Conservation (phyloP, 2,888 invertebrate genomes). For the Willowsia nigromaculata region DNA sequence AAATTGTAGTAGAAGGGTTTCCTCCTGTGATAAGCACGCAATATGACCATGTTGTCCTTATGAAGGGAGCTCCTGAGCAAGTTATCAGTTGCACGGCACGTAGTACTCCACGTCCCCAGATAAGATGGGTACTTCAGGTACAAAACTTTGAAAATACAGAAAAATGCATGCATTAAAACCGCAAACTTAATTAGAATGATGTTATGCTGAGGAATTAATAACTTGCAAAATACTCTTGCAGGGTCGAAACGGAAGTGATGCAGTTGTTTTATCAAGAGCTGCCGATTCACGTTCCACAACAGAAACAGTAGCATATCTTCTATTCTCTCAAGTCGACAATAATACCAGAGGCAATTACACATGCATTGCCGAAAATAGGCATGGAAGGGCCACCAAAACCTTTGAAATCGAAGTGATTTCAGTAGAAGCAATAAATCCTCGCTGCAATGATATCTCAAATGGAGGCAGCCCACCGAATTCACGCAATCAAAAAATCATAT, state of each 20-base stretch:
- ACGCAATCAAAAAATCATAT: conserved; percentile 1
- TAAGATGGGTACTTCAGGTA: conserved; percentile 17
- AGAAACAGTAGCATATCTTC: conserved; percentile 35
- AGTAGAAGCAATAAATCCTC: conserved; percentile 3
- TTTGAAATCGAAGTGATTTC: conserved; percentile 54
- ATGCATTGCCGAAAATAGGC: conserved; percentile 47
- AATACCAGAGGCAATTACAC: conserved; percentile 45
- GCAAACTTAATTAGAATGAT: background rate
- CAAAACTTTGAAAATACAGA: background rate
- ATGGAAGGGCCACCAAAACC: conserved; percentile 11
- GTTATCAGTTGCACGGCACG: conserved; percentile 35
- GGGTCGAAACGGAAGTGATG: background rate
- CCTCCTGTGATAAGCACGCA: background rate
- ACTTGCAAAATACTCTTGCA: no score
- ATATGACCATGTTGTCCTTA: conserved; percentile 38
- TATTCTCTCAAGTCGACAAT: conserved; percentile 20
- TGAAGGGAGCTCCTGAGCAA: conserved; percentile 58
- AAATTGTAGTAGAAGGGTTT: background rate
- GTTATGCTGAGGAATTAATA: no score
- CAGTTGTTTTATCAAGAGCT: background rate
- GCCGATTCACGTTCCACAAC: background rate
- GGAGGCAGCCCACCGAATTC: no score
- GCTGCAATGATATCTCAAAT: conserved; percentile 13
- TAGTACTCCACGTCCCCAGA: conserved; percentile 18
- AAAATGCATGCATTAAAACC: background rate